Evolutionary conservation across 2,797 vertebrate genomes (phyloP), one percentile per base, ranked within the genome.

Genomic region (Spinibarbus caldwelli): DNA sequence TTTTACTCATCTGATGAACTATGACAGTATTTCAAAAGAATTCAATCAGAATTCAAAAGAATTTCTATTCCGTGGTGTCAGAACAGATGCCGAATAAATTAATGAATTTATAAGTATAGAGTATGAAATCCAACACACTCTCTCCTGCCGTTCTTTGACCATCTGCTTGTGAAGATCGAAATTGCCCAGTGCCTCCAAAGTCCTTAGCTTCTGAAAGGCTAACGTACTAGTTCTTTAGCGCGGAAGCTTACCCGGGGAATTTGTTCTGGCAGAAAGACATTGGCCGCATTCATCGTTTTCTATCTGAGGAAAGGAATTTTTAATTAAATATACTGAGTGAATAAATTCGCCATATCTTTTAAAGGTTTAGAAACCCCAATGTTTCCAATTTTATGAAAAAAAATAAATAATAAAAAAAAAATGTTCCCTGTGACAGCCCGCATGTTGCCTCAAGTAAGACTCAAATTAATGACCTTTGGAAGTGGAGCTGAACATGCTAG

Each of bases 391-490:
- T 6, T 26, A 29, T 14, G 5, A 41, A 23, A 64, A 54, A 45
- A 45, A 45, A 9, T 5, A 49, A 47, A 23, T 21, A 62, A 75
- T 26, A 45, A 45, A 9, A 8, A 49, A 47, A 23, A 29, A 62
- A 75, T 26, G n/a, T 19, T 26, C 17, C n/a, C 62, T 3, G 73
- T 54, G 59, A 67, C 43, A 66, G 71, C 11, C 45, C 19, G 11
- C 4, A 31, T 78, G 82, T 84, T 68, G 45, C 62, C 73, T 41
- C 21, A 14, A 78, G 23, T 57, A n/a, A 52, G 47, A 57, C 64
- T 78, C 4, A 78, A 77, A 84, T 84, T 43, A 70, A 84, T 84
- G 82, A 84, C 82, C 62, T 84, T 78, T 84, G 73, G 23, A 84
- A 84, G 67, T 19, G 82, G 47, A 84, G 82, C 68, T 43, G 73